Conservation (phyloP, 2,888 invertebrate species). For the Drosophila imparisetae region DNA sequence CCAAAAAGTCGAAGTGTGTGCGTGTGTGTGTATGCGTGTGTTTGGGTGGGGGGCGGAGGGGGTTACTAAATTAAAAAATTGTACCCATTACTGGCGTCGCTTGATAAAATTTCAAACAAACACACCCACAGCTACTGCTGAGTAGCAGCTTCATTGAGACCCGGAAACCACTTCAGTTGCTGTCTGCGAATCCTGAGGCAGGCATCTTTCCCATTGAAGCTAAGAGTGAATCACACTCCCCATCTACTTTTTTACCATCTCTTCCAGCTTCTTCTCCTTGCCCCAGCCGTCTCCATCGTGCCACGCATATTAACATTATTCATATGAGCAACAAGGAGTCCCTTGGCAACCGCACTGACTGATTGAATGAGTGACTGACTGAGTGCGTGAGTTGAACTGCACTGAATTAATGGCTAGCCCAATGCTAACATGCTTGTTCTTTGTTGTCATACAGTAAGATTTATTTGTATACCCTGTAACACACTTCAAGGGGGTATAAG, state of each 20-base stretch:
- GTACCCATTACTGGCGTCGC: conserved; percentile 77
- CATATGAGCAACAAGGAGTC: conserved; percentile 55
- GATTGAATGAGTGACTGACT: conserved; percentile 21
- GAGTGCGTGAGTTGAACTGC: conserved; percentile 19
- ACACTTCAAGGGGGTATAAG: neutral
- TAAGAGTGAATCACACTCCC: neutral
- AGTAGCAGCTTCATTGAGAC: conserved; percentile 55
- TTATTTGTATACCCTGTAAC: conserved; percentile 8
- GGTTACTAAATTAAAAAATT: conserved; percentile 80
- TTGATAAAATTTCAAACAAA: conserved; percentile 76
- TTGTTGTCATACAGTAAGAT: conserved; percentile 11
- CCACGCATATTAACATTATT: conserved; percentile 75
- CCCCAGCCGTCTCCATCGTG: conserved; percentile 27
- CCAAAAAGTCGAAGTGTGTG: neutral
- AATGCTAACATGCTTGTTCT: conserved; percentile 8
- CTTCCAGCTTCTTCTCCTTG: neutral
- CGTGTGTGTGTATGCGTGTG: conserved; percentile 3
- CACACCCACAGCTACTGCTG: conserved; percentile 30
- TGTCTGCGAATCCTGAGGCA: conserved; percentile 46
- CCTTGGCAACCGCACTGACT: conserved; percentile 75
- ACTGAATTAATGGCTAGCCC: conserved; percentile 4
- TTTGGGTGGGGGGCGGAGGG: conserved; percentile 6
- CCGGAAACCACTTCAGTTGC: conserved; percentile 79
- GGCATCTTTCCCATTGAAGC: conserved; percentile 24
- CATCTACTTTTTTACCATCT: neutral